A percentile compares a stretch with the other conserved stretches of the same genome.
These are phyloP conservation scores for Proisotoma minuta DNA, from an alignment of 2,888 invertebrate species.

Conservation along the genomic window DNA sequence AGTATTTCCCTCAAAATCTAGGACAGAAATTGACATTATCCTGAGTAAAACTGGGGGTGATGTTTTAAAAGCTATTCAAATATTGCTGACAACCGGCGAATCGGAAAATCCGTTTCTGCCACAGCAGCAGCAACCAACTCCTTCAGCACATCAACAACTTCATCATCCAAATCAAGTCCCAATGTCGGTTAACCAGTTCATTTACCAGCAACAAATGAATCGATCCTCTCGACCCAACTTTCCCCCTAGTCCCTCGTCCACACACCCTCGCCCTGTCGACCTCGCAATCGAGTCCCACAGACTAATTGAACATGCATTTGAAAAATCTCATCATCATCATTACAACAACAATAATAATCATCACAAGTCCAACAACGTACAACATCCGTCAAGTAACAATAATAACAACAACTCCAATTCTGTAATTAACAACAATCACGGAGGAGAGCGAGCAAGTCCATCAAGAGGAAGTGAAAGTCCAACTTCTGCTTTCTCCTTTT, in stretches of 20 bases:
- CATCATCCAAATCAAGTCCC: constrained; percentile 17
- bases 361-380: constrained; percentile 11
- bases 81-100: constrained; percentile 55
- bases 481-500: constrained; percentile 44
- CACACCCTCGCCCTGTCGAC: constrained; percentile 27
- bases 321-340: constrained; percentile 22
- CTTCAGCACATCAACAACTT: constrained; percentile 20
- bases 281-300: constrained; percentile 43
- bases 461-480: constrained; percentile 25
- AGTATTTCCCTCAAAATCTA: constrained; percentile 81
- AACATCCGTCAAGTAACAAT: constrained; percentile 9
- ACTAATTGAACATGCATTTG: constrained; percentile 36
- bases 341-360: constrained; percentile 21
- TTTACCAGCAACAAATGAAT: constrained; percentile 22
- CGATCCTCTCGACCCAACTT: constrained; percentile 16
- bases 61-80: constrained; percentile 87
- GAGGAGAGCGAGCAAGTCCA: constrained; percentile 19
- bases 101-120: constrained; percentile 29
- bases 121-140: constrained; percentile 19
- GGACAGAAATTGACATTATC: constrained; percentile 78
- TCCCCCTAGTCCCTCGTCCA: background rate
- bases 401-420: constrained; percentile 14
- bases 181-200: constrained; percentile 19
- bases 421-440: constrained; percentile 20
- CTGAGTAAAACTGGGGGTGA: constrained; percentile 81